These are phyloP conservation scores for Clytia hemisphaerica DNA, from an alignment of 30 jellyfish, hydroid and myxozoan species.

Conservation along the genomic window DNA sequence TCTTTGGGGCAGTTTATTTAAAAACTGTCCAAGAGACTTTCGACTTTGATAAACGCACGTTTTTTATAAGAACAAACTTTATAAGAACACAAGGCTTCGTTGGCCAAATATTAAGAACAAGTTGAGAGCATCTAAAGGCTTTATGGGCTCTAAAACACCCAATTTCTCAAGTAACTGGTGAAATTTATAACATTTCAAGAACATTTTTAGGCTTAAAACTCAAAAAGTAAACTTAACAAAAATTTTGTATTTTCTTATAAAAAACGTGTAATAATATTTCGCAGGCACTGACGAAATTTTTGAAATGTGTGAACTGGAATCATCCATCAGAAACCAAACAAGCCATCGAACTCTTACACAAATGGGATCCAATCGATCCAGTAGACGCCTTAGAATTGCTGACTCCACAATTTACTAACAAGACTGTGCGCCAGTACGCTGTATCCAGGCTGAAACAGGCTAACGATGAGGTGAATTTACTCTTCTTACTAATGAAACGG, in stretches of 20 bases:
- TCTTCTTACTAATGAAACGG: neutral
- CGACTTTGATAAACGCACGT: too few species aligned
- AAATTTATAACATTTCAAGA: too few species aligned
- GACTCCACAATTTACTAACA: slow-evolving; percentile 94
- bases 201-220: too few species aligned
- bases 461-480: slow-evolving; percentile 63
- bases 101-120: too few species aligned
- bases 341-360: slow-evolving; percentile 73
- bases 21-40: too few species aligned
- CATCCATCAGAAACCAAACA: slow-evolving; percentile 87
- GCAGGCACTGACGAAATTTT: slow-evolving; percentile 95
- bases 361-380: slow-evolving; percentile 97
- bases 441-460: slow-evolving; percentile 95
- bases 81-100: too few species aligned
- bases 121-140: too few species aligned
- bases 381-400: slow-evolving; percentile 92
- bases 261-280: neutral
- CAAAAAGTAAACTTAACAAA: neutral
- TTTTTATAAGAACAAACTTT: too few species aligned
- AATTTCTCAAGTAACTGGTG: too few species aligned
- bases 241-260: neutral
- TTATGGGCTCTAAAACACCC: too few species aligned
- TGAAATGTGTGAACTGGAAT: slow-evolving; percentile 95
- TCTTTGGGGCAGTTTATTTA: too few species aligned
- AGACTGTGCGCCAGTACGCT: slow-evolving; percentile 89